Percentiles rank a stretch among this genome's conserved stretches.
phyloP scores from a whole-genome alignment of 2,888 invertebrate species.

The Desoria tigrina region DNA sequence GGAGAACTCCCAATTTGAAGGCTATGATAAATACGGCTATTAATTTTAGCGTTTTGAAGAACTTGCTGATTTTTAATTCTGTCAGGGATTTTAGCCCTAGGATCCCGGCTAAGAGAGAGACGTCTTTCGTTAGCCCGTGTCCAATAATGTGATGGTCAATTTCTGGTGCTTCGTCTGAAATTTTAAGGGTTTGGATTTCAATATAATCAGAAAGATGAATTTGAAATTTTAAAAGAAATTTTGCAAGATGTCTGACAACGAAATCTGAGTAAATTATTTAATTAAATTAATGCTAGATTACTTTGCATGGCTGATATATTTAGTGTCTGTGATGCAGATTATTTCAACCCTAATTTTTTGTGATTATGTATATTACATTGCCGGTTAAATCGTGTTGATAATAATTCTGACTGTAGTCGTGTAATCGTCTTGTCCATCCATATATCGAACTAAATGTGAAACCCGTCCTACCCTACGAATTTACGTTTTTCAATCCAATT shows the following conservation, averaged over 20 bases:
- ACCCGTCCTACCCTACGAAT: too few relatives aligned
- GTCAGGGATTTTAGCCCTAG: conserved; percentile 36
- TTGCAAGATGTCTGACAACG: too few relatives aligned
- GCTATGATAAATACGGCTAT: conserved; percentile 27
- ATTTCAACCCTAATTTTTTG: too few relatives aligned
- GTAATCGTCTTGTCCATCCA: too few relatives aligned
- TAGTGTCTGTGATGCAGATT: too few relatives aligned
- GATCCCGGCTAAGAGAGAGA: conserved; percentile 31
- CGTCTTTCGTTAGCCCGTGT: conserved; percentile 33
- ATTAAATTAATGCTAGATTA: too few relatives aligned
- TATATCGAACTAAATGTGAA: too few relatives aligned
- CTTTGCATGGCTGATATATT: too few relatives aligned
- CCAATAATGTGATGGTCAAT: conserved; percentile 28
- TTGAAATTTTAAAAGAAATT: not conserved
- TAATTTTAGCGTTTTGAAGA: conserved; percentile 36
- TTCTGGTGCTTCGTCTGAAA: conserved; percentile 7
- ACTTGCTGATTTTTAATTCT: conserved; percentile 23
- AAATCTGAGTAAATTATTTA: too few relatives aligned
- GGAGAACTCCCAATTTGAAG: conserved; percentile 36
- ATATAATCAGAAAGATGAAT: not conserved
- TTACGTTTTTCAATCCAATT: not conserved
- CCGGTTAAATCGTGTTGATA: too few relatives aligned
- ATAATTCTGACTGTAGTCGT: too few relatives aligned
- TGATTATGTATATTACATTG: too few relatives aligned
- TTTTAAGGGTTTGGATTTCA: not conserved